Base-by-base conservation (phyloP, 2,113 vertebrate genomes). In the Spilogale gracilis region DNA sequence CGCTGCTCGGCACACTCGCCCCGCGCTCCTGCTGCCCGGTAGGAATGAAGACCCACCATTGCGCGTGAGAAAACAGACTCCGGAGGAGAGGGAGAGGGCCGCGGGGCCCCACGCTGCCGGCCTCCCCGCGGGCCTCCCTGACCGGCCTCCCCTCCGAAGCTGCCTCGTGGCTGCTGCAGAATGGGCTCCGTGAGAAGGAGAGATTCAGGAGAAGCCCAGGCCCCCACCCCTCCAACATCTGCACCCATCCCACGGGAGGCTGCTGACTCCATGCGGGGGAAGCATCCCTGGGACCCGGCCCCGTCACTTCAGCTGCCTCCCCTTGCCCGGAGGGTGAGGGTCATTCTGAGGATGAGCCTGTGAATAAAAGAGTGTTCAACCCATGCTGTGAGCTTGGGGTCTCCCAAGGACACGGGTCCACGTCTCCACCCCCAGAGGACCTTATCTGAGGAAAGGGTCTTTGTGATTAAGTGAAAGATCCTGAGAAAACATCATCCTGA, bases 111-210 rank as follows among this genome's bases (percentile, higher is more conserved):
- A 5, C 58, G 10, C 69, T 0, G 10, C 78, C 13, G 50, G 50
- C 16, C 18, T 17, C 21, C 76, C 30, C 32, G 1, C 30, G 12
- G 9, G 8, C 48, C 32, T 20, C 2, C 2, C 27, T 16, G 6
- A 7, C 21, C 1, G 0, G 18, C 52, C 25, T 45, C 27, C 0
- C 0, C 30, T 3, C 21, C 58, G 6, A 0, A 0, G 11, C n/a
- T 21, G 52, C 61, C 79, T 43, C 32, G 54, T 2, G 4, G n/a
- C 18, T 20, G 8, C 18, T 6, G 1, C 21, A 13, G 16, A 25
- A 0, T 4, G 3, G 3, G n/a, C 54, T 4, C 0, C 5, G 6
- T 17, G 12, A 61, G 48, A 23, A 63, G 61, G 61, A 71, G 45
- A 61, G 6, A 48, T 16, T 13, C 1, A 3, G 52, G 69, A 61